A percentile compares a stretch with the other conserved stretches of the same genome.
Conservation (phyloP, 2,797 vertebrate species). For the Acanthis flammea region DNA sequence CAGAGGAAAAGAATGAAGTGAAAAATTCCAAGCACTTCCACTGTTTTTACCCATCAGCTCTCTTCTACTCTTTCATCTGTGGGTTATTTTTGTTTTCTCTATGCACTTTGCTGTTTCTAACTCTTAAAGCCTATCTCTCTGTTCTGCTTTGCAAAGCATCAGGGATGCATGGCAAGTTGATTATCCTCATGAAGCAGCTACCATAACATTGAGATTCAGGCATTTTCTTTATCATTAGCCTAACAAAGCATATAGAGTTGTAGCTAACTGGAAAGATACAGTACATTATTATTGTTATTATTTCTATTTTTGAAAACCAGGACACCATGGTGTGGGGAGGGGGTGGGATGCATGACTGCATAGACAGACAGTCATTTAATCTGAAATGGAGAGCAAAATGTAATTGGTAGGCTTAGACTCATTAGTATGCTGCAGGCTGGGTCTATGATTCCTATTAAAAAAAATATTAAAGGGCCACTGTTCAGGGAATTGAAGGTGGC, state of each 20-base stretch:
- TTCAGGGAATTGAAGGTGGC: constrained; percentile 50
- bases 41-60: neutral
- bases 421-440: constrained; percentile 58
- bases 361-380: constrained; percentile 59
- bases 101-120: neutral
- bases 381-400: constrained; percentile 61
- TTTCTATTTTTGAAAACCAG: constrained; percentile 64
- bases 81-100: constrained; percentile 21
- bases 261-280: constrained; percentile 62
- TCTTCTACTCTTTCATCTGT: neutral
- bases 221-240: constrained; percentile 66
- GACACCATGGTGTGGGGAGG: neutral
- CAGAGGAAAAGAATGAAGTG: neutral
- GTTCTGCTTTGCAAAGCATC: constrained; percentile 42
- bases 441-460: constrained; percentile 57
- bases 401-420: constrained; percentile 56
- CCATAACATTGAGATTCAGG: constrained; percentile 55
- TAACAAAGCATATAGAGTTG: constrained; percentile 65
- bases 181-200: constrained; percentile 53
- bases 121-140: constrained; percentile 27
- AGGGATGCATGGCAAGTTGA: constrained; percentile 53
- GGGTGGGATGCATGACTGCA: neutral
- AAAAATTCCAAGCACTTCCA: constrained; percentile 3
- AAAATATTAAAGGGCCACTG: constrained; percentile 55
- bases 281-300: constrained; percentile 65